Base-by-base conservation (phyloP, 2,888 invertebrate species). In the Desoria tigrina region DNA sequence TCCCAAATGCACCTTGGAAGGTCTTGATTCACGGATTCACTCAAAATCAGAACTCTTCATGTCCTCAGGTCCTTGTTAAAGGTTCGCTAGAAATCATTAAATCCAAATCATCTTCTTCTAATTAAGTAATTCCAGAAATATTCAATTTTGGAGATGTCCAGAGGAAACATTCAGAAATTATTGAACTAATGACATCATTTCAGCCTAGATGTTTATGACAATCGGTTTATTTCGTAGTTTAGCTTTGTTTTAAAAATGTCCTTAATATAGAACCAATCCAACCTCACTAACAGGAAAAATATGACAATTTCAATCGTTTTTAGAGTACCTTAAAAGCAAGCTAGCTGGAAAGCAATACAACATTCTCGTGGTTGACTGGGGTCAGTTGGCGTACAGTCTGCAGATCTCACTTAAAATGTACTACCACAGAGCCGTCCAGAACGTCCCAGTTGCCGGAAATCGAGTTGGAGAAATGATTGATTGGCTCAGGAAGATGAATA, bases 21-120 rank as follows among this genome's bases (percentile, higher is more conserved):
- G n/a, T 57, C 21, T 7, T 57, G 9, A 42, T 42, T 21, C 57
- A 57, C 39, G 57, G 57, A 23, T 57, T 57, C 26, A 57, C 57
- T 23, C 57, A 57, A n/a, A 18, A 21, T 39, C 39, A 57, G 42
- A 57, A 57, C 39, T 18, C 39, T 6, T 57, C 57, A 7, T 27
- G 37, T 24, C 57, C 57, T 6, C 37, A n/a, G 11, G 11, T 32
- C 11, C 32, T 32, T 4, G 32, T 32, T 32, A 32, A 32, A 32
- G 32, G 32, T 32, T n/a, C n/a, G n/a, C n/a, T n/a, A n/a, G n/a
- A n/a, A n/a, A n/a, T n/a, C n/a, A n/a, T n/a, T n/a, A n/a, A n/a
- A n/a, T n/a, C n/a, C n/a, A n/a, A n/a, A n/a, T n/a, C n/a, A n/a
- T n/a, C n/a, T n/a, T n/a, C n/a, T n/a, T n/a, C n/a, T n/a, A n/a